Evolutionary conservation across 2,797 vertebrate species (phyloP), one percentile per base, ranked within the genome.

Genomic region (Varecia variegata): DNA sequence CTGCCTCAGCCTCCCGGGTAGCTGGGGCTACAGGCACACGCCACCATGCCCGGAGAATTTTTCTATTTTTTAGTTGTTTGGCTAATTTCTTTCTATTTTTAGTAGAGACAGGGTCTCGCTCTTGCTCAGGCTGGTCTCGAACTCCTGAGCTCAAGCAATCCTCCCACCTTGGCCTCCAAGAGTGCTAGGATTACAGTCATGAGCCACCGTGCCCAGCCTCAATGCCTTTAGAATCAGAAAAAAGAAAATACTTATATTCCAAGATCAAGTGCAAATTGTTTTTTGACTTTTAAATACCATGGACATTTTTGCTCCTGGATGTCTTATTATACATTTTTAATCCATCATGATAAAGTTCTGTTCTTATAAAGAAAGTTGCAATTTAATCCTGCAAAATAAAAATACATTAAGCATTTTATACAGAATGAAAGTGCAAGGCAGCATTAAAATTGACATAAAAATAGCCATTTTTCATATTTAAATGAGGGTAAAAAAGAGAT

Each of bases 251-350:
- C 12, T 30, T 87, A 52, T 38, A 56, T 50, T 60, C 62, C 38
- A 89, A 93, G 47, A 83, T 30, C 18, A 94, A 70, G 8, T 83
- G 12, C 47, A 90, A 77, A 65, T 23, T 67, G 27, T 23, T 74
- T 93, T 88, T 94, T 94, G 7, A 84, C 74, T 83, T 94, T 81
- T 77, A 92, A 92, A 79, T 54, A 67, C 40, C 47, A 62, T 85
- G 79, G 54, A 83, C 18, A 67, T 32, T 92, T 93, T 93, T 83
- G 25, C 15, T 93, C 43, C 58, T 77, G 74, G 43, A 15, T 79
- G 62, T 90, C 67, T 93, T 77, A n/a, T 90, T 71, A 21, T 56
- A 52, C 9, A 18, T 83, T 80, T 45, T 50, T 50, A n/a, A n/a
- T n/a, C 30, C 20, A 38, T 80, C 74, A 81, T 38, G 77, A n/a